Evolutionary conservation across 2,888 invertebrate genomes (phyloP).

Genomic region (Dyspetes luteomarginatus): DNA sequence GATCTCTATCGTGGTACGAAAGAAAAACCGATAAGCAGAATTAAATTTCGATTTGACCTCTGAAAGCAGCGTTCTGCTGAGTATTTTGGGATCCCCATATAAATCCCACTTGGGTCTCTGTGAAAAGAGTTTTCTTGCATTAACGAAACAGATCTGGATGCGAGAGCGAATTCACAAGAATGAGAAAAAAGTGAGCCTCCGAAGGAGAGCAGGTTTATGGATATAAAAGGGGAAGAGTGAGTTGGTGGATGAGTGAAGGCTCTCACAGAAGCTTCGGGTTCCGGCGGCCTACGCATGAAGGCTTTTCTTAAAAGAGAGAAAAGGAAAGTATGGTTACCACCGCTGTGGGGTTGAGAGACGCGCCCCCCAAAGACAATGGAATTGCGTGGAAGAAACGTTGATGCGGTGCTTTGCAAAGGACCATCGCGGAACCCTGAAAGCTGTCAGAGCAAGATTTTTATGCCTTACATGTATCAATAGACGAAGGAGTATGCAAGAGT

Average conservation of each 20-base stretch:
- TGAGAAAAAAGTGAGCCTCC: neutral
- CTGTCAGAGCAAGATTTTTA: constrained; percentile 8
- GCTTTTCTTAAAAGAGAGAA: constrained; percentile 1
- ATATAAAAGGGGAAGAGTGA: neutral
- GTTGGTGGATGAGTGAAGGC: neutral
- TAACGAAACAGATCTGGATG: constrained; percentile 21
- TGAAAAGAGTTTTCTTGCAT: constrained; percentile 13
- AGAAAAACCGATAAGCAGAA: neutral
- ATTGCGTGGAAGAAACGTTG: constrained; percentile 57
- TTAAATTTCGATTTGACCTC: neutral
- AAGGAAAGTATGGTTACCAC: constrained; percentile 11
- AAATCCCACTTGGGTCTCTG: neutral
- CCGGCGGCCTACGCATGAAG: constrained; percentile 18
- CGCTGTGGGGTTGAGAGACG: constrained; percentile 10
- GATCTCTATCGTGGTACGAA: neutral
- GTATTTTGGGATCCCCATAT: neutral
- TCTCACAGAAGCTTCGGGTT: constrained; percentile 47
- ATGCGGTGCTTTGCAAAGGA: constrained; percentile 35
- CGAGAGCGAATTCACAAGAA: constrained; percentile 13
- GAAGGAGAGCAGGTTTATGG: neutral
- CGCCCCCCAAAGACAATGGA: constrained; percentile 22
- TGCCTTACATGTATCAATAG: neutral
- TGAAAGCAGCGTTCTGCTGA: neutral
- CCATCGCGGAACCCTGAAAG: constrained; percentile 12
- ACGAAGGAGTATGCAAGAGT: constrained; percentile 6